Evolutionary conservation across 1,140 invertebrate genomes (phyloP), one percentile per base, ranked within the genome.

Genomic region (Lethrus apterus): DNA sequence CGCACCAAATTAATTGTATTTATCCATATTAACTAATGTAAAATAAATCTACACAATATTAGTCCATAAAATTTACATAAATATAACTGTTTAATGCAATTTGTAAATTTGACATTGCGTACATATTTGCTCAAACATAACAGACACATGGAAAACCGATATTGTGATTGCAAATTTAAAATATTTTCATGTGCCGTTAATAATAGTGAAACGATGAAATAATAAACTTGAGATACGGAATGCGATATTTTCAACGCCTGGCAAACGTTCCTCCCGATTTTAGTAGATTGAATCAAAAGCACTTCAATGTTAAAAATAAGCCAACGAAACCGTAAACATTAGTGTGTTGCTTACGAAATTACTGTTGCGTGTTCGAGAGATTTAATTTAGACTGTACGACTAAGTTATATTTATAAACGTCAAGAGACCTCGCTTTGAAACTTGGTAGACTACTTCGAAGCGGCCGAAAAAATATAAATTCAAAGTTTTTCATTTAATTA

Each of bases 301-400:
- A n/a, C n/a, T n/a, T n/a, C n/a, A n/a, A n/a, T n/a, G 35, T 38
- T 38, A 38, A 38, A 38, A 38, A 38, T 38, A 38, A 21, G 35
- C 18, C 18, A 38, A 21, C 19, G 24, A n/a, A 23, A 21, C 20
- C 35, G 24, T 38, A 38, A 38, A 38, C 35, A 38, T 38, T 38
- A 23, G 35, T 21, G 35, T 21, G n/a, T 11, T 38, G 35, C 35
- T 38, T 38, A 38, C 35, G 35, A 38, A 38, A 38, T 38, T 38
- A 13, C 35, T 13, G 35, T 38, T 38, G 35, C 35, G 35, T 38
- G 35, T 38, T 38, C 35, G 8, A n/a, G 2, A 38, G 35, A 38
- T 38, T 38, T 38, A 38, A 38, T 38, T 38, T 38, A 38, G 35
- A 38, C 18, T 21, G 35, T 11, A 21, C 5, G 7, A 26, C 24